Conservation (phyloP, 2,797 vertebrate genomes). For the Kryptopterus vitreolus region DNA sequence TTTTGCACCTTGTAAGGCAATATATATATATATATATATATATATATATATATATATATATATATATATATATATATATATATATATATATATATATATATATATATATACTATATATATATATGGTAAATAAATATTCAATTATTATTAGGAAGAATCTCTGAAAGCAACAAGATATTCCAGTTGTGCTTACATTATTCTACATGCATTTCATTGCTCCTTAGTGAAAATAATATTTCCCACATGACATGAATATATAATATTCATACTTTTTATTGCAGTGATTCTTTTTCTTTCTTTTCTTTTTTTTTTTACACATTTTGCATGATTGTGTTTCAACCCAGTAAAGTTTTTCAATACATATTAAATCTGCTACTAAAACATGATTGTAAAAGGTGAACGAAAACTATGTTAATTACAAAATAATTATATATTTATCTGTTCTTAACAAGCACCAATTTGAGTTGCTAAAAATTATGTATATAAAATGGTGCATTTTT, state of each 20-base stretch:
- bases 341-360: not conserved
- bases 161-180: not conserved
- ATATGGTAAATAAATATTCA: no score
- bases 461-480: not conserved
- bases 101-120: no score
- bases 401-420: not conserved
- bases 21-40: no score
- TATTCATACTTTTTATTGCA: not conserved
- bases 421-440: slow-evolving; percentile 10
- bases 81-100: no score
- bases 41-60: no score
- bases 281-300: no score
- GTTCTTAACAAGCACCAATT: not conserved
- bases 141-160: not conserved
- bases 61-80: no score
- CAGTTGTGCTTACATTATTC: not conserved
- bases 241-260: not conserved
- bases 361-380: not conserved
- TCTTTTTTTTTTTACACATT: not conserved
- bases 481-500: not conserved
- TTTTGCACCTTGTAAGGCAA: not conserved
- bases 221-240: not conserved
- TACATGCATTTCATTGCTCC: not conserved
- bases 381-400: not conserved
- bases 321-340: not conserved